phyloP scores from a whole-genome alignment of 2,113 vertebrate genomes.

The Oenanthe melanoleuca region DNA sequence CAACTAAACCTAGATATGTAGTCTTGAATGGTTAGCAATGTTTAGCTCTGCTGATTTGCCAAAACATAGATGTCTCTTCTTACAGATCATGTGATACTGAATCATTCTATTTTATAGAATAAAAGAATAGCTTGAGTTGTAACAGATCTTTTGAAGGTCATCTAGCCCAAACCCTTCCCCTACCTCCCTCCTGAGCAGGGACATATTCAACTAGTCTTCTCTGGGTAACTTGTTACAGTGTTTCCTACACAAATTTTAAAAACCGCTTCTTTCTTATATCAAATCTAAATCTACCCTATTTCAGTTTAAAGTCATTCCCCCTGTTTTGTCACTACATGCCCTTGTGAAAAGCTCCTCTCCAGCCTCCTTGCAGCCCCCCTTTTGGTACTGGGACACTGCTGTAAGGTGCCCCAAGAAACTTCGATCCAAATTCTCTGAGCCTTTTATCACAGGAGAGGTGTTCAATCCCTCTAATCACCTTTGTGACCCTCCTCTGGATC shows the following conservation, averaged over 20 bases:
- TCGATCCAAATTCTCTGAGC: not conserved
- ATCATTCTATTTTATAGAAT: not conserved
- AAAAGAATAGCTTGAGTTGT: not conserved
- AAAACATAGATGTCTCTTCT: not conserved
- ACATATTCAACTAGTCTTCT: not conserved
- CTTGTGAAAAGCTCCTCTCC: not conserved
- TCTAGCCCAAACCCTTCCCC: not conserved
- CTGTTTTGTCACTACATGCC: not conserved
- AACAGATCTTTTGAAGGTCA: not conserved
- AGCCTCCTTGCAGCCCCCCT: not conserved
- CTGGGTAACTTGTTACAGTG: not conserved
- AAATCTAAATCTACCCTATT: not conserved
- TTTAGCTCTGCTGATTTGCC: not conserved
- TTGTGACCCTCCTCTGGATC: fast-evolving
- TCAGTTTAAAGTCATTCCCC: not conserved
- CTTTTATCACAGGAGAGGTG: not conserved
- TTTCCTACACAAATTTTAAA: not conserved
- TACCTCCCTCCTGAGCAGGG: not conserved
- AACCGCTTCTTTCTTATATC: not conserved
- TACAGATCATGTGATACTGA: not conserved
- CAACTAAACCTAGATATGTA: not conserved
- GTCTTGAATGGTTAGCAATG: not conserved
- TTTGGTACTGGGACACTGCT: not conserved
- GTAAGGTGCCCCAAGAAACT: not conserved
- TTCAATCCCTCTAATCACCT: not conserved